Base-by-base conservation (phyloP, 2,797 vertebrate genomes). In the Paguma larvata region DNA sequence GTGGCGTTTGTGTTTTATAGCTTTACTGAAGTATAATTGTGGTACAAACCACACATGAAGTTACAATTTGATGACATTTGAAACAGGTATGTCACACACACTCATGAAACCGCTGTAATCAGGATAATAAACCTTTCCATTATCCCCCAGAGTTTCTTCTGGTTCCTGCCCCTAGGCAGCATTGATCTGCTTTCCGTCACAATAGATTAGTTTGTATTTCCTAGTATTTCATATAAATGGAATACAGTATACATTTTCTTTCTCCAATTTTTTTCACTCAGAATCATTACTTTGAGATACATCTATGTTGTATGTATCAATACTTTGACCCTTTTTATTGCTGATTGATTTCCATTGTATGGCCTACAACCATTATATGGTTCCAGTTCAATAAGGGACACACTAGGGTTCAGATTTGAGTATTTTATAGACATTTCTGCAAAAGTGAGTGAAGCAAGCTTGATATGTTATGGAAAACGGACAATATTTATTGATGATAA, bases 231-330 rank as follows among this genome's bases (percentile, higher is more conserved):
- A 25, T 68, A 4, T 56, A 46, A 25, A 9, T 63, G 5, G 25
- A 89, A 34, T 72, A 48, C 11, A 48, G 2, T 70, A 11, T 78
- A 1, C 53, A 18, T 87, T 65, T 41, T 83, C 23, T 8, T 30
- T 78, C 10, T 84, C 38, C 9, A 18, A 4, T 89, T 44, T 59
- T 30, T 97, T 85, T 83, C 44, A 30, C 21, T 62, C 27, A 46
- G 13, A 48, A 62, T 75, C 80, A 51, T 72, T 95, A 34, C 87
- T 94, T 92, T 73, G 59, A 77, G 46, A 91, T 32, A 38, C 63
- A 1, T 68, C 13, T 70, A 5, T 91, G 38, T 80, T 51, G 44
- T 67, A 11, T 82, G 27, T 30, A 6, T 67, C 27, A 53, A 7
- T 46, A 51, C 38, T 73, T 53, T 27, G 34, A 67, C 70, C 1